A percentile compares a stretch with the other conserved stretches of the same genome.
phyloP scores from a whole-genome alignment of 2,797 vertebrate genomes.

The Urosaurus nigricauda region DNA sequence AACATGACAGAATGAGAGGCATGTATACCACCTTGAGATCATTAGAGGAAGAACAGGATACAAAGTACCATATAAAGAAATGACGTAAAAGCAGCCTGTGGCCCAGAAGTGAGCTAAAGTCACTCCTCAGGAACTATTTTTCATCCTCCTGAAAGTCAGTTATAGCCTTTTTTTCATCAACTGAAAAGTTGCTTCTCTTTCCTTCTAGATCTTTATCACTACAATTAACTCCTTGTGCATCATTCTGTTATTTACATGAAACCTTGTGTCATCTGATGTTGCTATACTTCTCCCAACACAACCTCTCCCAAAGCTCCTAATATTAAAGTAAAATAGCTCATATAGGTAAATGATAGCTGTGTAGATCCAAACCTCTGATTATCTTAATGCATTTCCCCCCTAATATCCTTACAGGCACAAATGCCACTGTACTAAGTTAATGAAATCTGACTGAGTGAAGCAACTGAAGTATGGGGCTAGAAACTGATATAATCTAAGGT shows the following conservation, averaged over 20 bases:
- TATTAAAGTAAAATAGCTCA: neutral
- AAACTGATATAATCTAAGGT: slow-evolving; percentile 11
- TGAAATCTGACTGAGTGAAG: slow-evolving; percentile 3
- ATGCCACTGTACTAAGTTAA: slow-evolving; percentile 2
- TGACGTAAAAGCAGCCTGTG: neutral
- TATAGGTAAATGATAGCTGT: neutral
- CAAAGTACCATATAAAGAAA: no score
- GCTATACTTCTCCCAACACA: neutral
- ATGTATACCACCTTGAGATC: no score
- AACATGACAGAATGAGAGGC: no score
- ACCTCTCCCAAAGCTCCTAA: neutral
- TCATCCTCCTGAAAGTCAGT: neutral
- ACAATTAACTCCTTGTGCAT: neutral
- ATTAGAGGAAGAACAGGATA: no score
- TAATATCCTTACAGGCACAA: neutral
- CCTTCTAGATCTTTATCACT: neutral
- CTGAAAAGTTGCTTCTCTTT: neutral
- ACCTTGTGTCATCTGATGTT: neutral
- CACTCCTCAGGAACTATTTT: neutral
- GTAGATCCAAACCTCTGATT: neutral
- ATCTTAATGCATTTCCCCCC: neutral
- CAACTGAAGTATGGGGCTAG: neutral
- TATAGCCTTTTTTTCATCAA: neutral
- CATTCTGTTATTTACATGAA: neutral
- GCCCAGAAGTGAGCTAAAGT: neutral